Conservation (phyloP, 1,140 invertebrate genomes). For the Glossosoma conforme region DNA sequence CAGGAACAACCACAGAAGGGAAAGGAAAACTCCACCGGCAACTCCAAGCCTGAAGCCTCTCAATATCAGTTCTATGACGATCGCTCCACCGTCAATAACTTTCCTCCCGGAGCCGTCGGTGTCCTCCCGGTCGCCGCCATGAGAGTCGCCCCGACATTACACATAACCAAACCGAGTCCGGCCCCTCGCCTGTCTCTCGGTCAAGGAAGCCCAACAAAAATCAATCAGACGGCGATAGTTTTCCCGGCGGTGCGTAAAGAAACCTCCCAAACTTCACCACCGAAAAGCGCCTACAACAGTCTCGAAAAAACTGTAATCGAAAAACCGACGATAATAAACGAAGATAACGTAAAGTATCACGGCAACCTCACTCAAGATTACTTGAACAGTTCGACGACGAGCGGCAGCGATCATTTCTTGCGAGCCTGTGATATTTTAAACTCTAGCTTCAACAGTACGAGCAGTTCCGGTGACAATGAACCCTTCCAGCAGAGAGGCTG, state of each 20-base stretch:
- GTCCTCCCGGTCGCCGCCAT: conserved; percentile 20
- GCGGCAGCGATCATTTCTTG: conserved; percentile 28
- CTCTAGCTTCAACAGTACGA: conserved; percentile 29
- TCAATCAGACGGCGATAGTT: not conserved
- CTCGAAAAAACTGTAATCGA: conserved; percentile 34
- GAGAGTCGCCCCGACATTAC: conserved; percentile 1
- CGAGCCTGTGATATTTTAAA: conserved; percentile 26
- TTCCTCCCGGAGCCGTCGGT: not conserved
- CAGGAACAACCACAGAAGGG: conserved; percentile 28
- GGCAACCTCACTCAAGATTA: conserved; percentile 29
- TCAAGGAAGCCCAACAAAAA: conserved; percentile 21
- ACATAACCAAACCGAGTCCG: conserved; percentile 26
- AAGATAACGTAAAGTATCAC: conserved; percentile 18
- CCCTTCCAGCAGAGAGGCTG: conserved; percentile 25
- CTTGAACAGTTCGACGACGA: conserved; percentile 28
- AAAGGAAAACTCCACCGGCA: conserved; percentile 24
- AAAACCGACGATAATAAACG: conserved; percentile 16
- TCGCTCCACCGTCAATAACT: conserved; percentile 2
- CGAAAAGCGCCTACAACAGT: conserved; percentile 31
- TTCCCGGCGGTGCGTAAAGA: too few species aligned
- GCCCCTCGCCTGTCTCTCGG: conserved; percentile 24
- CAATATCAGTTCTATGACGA: conserved; percentile 23
- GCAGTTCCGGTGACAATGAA: conserved; percentile 28
- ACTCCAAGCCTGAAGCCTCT: conserved; percentile 13
- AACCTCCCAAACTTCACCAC: too few species aligned